Base-by-base conservation (phyloP, 2,797 vertebrate species). In the Mustela erminea region DNA sequence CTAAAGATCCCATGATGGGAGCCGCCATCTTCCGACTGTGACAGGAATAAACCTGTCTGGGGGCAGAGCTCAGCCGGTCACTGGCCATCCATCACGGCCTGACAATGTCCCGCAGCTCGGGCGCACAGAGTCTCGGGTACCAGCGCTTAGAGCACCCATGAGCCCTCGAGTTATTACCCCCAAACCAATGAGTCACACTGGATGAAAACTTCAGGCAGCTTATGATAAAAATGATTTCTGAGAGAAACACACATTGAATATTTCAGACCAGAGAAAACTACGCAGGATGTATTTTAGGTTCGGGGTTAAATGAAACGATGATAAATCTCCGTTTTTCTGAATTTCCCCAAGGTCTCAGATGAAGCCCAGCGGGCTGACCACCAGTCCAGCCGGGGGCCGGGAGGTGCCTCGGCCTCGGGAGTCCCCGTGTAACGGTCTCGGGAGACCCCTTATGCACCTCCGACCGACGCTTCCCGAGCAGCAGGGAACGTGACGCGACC, bases 361-460 rank as follows among this genome's bases (percentile, higher is more conserved):
- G 25, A 49, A 54, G 77, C 32, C 21, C 43, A 41, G 38, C 1
- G 2, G 32, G 25, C 23, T 12, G 32, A 18, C 29, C 0, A 0
- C 7, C 23, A 20, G 60, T 9, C 20, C 3, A 5, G 54, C 54
- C 2, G 3, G 75, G 32, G 17, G 29, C 15, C 15, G 7, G 43
- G 82, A 17, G 14, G 0, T 2, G 35, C 29, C 15, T 29, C 11
- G 9, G 12, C 23, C 21, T 6, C 13, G 10, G 46, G 7, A 23
- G 9, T 11, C 5, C 29, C 58, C 4, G 74, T 5, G 8, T 52
- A 27, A 2, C 0, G 13, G 49, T 23, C 14, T 62, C 0, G 6
- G 66, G 6, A 13, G 13, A 15, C 7, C 27, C 25, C 2, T n/a
- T 7, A 0, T 11, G 23, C 32, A 35, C 27, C 35, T 38, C 43